phyloP scores from a whole-genome alignment of 2,113 vertebrate genomes.

The Crotalus viridis region DNA sequence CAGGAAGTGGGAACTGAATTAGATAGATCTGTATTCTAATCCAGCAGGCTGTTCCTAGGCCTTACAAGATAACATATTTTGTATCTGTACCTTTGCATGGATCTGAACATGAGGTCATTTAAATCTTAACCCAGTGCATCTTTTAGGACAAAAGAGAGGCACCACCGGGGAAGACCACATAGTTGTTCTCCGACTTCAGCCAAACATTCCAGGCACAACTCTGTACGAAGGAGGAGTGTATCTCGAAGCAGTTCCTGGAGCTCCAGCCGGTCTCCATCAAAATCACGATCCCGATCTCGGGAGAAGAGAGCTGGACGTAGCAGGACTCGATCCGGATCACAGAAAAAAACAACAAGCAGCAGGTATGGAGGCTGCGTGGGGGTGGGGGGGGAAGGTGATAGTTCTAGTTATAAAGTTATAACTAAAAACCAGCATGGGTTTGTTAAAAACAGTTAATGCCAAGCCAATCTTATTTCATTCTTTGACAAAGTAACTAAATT shows the following conservation, averaged over 20 bases:
- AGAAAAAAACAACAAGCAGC: slow-evolving; percentile 75
- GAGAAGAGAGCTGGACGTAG: slow-evolving; percentile 72
- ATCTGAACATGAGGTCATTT: neutral
- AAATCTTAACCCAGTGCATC: neutral
- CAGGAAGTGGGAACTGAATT: neutral
- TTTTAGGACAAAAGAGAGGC: slow-evolving; percentile 74
- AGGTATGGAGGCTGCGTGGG: slow-evolving; percentile 58
- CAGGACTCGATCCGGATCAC: slow-evolving; percentile 69
- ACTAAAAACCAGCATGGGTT: too few relatives aligned
- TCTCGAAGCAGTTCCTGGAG: slow-evolving; percentile 87
- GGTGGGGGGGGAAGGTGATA: neutral
- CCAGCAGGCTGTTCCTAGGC: neutral
- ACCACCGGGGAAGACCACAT: slow-evolving; percentile 72
- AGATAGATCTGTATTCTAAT: neutral
- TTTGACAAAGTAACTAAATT: too few relatives aligned
- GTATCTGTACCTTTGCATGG: neutral
- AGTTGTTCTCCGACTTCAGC: slow-evolving; percentile 80
- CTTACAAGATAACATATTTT: neutral
- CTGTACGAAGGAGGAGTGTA: slow-evolving; percentile 81
- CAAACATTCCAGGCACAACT: slow-evolving; percentile 74
- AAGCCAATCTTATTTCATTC: too few relatives aligned
- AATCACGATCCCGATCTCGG: slow-evolving; percentile 78
- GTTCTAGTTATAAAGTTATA: neutral
- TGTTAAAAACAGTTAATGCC: too few relatives aligned
- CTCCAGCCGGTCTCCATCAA: slow-evolving; percentile 83